phyloP scores from a whole-genome alignment of 2,797 vertebrate genomes.

The Gambusia yucatana region DNA sequence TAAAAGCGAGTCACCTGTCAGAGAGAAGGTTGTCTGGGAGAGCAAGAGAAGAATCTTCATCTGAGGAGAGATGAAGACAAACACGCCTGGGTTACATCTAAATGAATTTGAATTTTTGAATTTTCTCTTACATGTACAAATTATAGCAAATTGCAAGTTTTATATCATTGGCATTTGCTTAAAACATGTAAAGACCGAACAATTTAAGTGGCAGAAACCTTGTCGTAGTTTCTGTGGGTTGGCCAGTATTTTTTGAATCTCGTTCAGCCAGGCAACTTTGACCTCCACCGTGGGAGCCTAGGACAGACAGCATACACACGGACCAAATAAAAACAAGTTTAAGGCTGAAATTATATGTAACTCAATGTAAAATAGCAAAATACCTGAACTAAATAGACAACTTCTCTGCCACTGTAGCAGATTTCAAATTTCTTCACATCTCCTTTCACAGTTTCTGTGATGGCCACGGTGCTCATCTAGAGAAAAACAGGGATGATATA shows the following conservation, averaged over 20 bases:
- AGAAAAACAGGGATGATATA: conserved; percentile 13
- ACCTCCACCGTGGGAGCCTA: conserved; percentile 90
- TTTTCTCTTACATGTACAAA: not conserved
- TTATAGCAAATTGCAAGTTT: not conserved
- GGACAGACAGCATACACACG: conserved; percentile 14
- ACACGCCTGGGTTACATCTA: not conserved
- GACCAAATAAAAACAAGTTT: not conserved
- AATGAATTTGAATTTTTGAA: not conserved
- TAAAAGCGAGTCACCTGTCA: conserved; percentile 82
- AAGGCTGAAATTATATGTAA: not conserved
- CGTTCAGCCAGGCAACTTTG: conserved; percentile 91
- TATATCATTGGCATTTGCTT: not conserved
- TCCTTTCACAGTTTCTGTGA: conserved; percentile 95
- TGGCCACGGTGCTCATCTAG: conserved; percentile 92
- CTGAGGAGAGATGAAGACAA: conserved; percentile 42
- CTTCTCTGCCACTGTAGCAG: conserved; percentile 93
- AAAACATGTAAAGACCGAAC: not conserved
- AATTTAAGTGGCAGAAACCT: conserved; percentile 76
- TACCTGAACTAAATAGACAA: conserved; percentile 96
- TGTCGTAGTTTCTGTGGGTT: conserved; percentile 86
- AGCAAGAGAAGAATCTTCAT: conserved; percentile 52
- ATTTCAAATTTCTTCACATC: conserved; percentile 97
- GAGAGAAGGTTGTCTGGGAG: conserved; percentile 69
- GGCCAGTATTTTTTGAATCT: conserved; percentile 91
- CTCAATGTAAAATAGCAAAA: not conserved